Percentiles rank a stretch among this genome's conserved stretches.
phyloP scores from a whole-genome alignment of 2,888 invertebrate genomes.

The Alloscopus bannaensis region DNA sequence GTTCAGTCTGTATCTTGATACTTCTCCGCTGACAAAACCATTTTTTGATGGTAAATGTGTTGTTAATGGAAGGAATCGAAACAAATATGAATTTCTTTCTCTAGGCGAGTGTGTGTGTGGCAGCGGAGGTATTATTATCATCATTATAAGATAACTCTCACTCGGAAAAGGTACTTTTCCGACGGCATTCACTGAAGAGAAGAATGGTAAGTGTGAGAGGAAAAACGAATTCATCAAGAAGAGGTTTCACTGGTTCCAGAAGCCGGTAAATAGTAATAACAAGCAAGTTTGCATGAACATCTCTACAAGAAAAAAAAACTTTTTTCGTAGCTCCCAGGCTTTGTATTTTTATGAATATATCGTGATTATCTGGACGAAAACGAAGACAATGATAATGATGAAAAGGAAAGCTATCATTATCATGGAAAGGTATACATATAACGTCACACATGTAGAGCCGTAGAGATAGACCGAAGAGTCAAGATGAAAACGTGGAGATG shows the following conservation, averaged over 20 bases:
- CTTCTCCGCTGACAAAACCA: slow-evolving; percentile 3
- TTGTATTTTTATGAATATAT: slow-evolving; percentile 47
- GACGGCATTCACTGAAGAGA: neutral
- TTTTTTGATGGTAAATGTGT: slow-evolving; percentile 29
- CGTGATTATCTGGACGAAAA: slow-evolving; percentile 36
- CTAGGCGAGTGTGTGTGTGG: no score
- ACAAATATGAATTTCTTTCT: slow-evolving; percentile 38
- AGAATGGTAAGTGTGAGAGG: neutral
- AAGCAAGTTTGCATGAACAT: slow-evolving; percentile 23
- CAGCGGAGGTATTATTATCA: slow-evolving; percentile 47
- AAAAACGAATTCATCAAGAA: slow-evolving; percentile 59
- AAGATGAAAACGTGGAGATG: slow-evolving; percentile 7
- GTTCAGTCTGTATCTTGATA: slow-evolving; percentile 19
- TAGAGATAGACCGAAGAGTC: neutral
- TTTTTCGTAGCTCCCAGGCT: slow-evolving; percentile 49
- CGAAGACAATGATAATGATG: slow-evolving; percentile 19
- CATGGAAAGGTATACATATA: no score
- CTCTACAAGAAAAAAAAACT: neutral
- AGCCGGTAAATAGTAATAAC: slow-evolving; percentile 24
- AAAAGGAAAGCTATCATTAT: slow-evolving; percentile 27
- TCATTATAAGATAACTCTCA: slow-evolving; percentile 31
- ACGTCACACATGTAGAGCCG: no score
- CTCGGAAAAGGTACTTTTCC: neutral
- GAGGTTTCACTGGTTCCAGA: slow-evolving; percentile 20
- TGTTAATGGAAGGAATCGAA: slow-evolving; percentile 31